Base-by-base conservation (phyloP, 2,797 vertebrate species). In the Mycteria americana region DNA sequence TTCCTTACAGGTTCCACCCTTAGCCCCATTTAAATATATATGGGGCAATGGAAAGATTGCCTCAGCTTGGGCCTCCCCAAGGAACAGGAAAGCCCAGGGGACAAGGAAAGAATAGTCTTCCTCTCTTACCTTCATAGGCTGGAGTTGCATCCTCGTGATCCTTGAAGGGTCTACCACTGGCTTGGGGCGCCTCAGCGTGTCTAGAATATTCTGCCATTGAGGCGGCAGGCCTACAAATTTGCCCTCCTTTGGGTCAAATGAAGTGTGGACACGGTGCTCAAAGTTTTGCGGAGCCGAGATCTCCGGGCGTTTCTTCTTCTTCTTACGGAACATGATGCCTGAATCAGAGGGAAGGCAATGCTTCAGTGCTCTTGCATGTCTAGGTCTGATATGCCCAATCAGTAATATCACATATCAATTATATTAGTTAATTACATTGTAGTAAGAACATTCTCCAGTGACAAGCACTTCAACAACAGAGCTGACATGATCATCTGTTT, bases 221-320 rank as follows among this genome's bases (percentile, higher is more conserved):
- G 98, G 99, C 2, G 99, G 99, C 51, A 99, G 98, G 37, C 99
- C 99, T 87, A 99, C 98, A 41, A 99, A 99, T 97, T 99, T 99
- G 84, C 99, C 99, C 5, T 98, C 98, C 95, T 99, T 99, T 65
- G 98, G 97, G 87, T 99, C 99, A 23, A 99, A 99, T 0, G 99
- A 99, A 31, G 99, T 99, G 96, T 99, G 99, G 91, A 99, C 99
- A 3, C 99, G 99, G 95, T 99, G 99, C 98, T 99, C 99, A 51
- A 99, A 99, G 98, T 99, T 99, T 98, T 99, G 99, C 0, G 99
- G 99, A 77, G 98, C 98, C 0, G 99, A 99, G 98, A 99, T 99
- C 97, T 99, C 99, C 1, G 99, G 99, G 94, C 99, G 99, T 99
- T 99, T 99, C 99, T 99, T 99, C 98, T 99, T 99, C 98, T 99